Conservation (phyloP, 2,113 vertebrate genomes). For the Platysternon megacephalum region DNA sequence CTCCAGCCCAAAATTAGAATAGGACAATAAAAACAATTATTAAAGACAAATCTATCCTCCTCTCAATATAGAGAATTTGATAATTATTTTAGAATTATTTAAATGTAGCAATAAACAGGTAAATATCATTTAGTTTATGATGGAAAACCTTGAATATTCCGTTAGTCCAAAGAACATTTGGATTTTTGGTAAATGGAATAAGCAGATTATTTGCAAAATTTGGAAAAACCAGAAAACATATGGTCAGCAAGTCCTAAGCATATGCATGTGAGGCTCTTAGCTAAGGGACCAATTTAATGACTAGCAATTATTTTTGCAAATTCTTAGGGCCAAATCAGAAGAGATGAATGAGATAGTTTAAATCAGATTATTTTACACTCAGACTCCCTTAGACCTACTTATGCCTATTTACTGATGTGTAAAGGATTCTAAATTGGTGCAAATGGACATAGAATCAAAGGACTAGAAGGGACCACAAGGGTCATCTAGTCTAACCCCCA, state of each 20-base stretch:
- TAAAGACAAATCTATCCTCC: not conserved
- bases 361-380: not conserved
- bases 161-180: not conserved
- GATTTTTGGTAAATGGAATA: not conserved
- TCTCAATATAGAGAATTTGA: not conserved
- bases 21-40: not conserved
- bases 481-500: not conserved
- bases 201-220: not conserved
- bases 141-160: not conserved
- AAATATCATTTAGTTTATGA: not conserved
- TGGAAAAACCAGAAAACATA: not conserved
- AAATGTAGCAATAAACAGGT: not conserved
- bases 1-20: not conserved
- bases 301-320: not conserved
- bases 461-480: not conserved
- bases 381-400: not conserved
- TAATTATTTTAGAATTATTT: not conserved
- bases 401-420: not conserved
- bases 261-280: not conserved
- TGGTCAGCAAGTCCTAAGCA: not conserved
- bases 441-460: not conserved
- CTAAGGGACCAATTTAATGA: not conserved
- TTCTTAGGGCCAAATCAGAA: not conserved
- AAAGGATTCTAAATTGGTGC: not conserved
- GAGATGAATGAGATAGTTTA: not conserved